phyloP scores from a whole-genome alignment of 2,113 vertebrate genomes.

The Elachura formosa region DNA sequence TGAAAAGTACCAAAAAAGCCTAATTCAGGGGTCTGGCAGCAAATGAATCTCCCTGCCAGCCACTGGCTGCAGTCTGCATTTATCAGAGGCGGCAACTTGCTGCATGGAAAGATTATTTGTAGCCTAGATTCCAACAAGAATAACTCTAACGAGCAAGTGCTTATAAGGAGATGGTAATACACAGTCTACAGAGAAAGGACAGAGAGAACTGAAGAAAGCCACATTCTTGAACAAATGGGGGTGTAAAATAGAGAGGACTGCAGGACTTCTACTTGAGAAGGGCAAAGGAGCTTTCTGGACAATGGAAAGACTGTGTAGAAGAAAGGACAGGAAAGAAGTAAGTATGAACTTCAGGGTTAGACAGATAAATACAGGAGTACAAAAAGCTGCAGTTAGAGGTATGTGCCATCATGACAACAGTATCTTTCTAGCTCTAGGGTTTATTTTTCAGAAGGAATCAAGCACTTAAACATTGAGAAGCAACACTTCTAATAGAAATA shows the following conservation, averaged over 20 bases:
- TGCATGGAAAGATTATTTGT: constrained; percentile 57
- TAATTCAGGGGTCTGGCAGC: background rate
- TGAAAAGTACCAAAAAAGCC: background rate
- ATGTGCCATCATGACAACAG: background rate
- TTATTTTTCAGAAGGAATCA: background rate
- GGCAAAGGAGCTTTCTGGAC: background rate
- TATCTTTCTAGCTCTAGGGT: background rate
- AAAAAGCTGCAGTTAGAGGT: background rate
- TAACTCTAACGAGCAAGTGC: constrained; percentile 60
- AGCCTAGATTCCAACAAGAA: constrained; percentile 62
- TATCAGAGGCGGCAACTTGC: constrained; percentile 38
- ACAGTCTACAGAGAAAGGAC: constrained; percentile 16
- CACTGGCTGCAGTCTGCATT: background rate
- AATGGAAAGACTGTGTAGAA: background rate
- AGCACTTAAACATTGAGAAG: background rate
- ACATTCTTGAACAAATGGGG: background rate
- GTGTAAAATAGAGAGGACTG: background rate
- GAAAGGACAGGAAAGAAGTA: background rate
- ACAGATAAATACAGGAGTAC: background rate
- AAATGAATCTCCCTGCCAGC: background rate
- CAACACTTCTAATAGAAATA: background rate
- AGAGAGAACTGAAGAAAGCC: constrained; percentile 16
- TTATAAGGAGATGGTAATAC: constrained; percentile 64
- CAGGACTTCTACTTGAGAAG: background rate
- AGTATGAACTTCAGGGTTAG: background rate